phyloP scores from a whole-genome alignment of 2,113 vertebrate species.

The Beaufortia kweichowensis region DNA sequence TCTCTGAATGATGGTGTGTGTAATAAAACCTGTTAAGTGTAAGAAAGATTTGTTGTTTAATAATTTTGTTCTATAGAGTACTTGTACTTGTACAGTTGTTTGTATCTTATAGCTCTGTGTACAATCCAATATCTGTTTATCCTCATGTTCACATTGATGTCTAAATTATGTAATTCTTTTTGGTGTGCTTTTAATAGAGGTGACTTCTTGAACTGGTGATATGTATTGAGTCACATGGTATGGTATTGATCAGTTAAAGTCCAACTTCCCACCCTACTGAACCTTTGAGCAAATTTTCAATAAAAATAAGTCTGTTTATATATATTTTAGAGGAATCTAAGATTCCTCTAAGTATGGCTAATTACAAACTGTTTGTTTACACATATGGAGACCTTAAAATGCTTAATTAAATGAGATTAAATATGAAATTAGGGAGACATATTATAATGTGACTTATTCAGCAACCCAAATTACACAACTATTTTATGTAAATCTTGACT shows the following conservation, averaged over 20 bases:
- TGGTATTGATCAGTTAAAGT: constrained; percentile 28
- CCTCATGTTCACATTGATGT: neutral
- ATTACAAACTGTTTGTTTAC: neutral
- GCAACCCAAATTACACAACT: constrained; percentile 4
- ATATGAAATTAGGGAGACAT: neutral
- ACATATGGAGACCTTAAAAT: neutral
- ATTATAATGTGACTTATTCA: neutral
- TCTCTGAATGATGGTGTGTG: too few relatives aligned
- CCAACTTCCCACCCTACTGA: constrained; percentile 11
- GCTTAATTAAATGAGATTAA: neutral
- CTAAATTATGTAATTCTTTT: constrained; percentile 2
- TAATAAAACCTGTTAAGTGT: too few relatives aligned
- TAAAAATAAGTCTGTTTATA: neutral
- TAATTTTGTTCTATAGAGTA: too few relatives aligned
- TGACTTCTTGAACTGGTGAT: neutral
- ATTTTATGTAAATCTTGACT: neutral
- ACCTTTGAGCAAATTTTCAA: constrained; percentile 10
- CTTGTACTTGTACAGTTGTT: too few relatives aligned
- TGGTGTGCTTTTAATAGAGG: neutral
- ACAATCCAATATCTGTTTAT: neutral
- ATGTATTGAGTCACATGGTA: neutral
- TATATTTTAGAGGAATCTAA: neutral
- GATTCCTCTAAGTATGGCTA: neutral
- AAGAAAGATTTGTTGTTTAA: too few relatives aligned
- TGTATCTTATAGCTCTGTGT: neutral